phyloP scores from a whole-genome alignment of 2,113 vertebrate species.

The Dasyurus viverrinus region DNA sequence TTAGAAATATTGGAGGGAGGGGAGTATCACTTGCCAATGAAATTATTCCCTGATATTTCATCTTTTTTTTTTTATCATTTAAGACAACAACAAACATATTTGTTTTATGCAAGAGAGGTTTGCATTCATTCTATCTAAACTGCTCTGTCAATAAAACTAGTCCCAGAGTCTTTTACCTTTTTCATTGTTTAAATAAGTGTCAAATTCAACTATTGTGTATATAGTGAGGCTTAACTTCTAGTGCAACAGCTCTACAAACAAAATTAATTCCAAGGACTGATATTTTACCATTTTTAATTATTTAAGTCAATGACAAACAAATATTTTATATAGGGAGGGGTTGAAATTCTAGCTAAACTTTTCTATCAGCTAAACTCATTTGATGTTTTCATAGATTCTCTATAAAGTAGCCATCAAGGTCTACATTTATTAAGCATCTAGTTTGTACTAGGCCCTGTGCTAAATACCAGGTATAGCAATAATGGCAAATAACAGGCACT shows the following conservation, averaged over 20 bases:
- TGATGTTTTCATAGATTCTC: not conserved
- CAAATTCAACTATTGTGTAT: not conserved
- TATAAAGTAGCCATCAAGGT: not conserved
- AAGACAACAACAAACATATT: not conserved
- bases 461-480: not conserved
- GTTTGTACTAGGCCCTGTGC: not conserved
- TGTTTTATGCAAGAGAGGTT: constrained; percentile 36
- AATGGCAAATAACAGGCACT: too few species aligned
- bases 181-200: not conserved
- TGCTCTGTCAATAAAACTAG: not conserved
- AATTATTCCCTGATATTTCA: constrained; percentile 26
- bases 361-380: not conserved
- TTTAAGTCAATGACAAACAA: not conserved
- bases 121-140: not conserved
- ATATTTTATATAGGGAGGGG: not conserved
- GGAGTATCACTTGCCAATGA: not conserved
- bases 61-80: not conserved
- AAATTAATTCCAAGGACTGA: not conserved
- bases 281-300: not conserved
- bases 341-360: not conserved
- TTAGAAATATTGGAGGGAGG: not conserved
- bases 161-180: not conserved
- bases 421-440: not conserved
- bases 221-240: not conserved
- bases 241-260: not conserved